phyloP scores from a whole-genome alignment of 2,888 invertebrate species.

The Synanthedon vespiformis region DNA sequence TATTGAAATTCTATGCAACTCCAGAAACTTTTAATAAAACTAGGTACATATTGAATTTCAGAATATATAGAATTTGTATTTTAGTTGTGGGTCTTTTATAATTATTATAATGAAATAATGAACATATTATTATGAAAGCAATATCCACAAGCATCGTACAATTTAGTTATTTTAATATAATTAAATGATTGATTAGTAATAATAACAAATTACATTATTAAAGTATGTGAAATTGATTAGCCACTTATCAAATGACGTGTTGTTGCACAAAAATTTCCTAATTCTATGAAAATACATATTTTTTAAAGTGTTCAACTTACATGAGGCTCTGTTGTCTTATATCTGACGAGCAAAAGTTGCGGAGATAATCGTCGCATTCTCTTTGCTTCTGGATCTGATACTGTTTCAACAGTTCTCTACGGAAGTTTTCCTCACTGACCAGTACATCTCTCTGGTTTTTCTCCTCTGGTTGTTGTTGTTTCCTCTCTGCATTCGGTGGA shows the following conservation, averaged over 20 bases:
- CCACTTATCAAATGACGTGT: no score
- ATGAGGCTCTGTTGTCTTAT: constrained; percentile 39
- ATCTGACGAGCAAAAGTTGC: constrained; percentile 54
- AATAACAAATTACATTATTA: no score
- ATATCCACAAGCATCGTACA: not conserved
- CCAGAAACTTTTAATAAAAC: no score
- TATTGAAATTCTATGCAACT: no score
- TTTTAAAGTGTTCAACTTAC: constrained; percentile 23
- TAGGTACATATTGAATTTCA: no score
- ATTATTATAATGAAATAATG: no score
- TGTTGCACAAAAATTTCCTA: not conserved
- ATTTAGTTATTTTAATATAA: no score
- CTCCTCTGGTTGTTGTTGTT: constrained; percentile 35
- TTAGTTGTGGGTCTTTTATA: no score
- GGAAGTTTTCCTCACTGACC: constrained; percentile 37
- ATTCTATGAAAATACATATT: no score
- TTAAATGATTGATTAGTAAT: no score
- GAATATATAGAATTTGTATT: no score
- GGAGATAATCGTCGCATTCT: constrained; percentile 60
- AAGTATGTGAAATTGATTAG: not conserved
- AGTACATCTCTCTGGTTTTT: not conserved
- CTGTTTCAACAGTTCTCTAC: constrained; percentile 81
- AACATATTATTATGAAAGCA: not conserved
- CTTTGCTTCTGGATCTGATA: constrained; percentile 84
- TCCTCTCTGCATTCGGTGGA: constrained; percentile 37